Evolutionary conservation across 2,888 invertebrate species (phyloP).

Genomic region (Nemurella pictetii): DNA sequence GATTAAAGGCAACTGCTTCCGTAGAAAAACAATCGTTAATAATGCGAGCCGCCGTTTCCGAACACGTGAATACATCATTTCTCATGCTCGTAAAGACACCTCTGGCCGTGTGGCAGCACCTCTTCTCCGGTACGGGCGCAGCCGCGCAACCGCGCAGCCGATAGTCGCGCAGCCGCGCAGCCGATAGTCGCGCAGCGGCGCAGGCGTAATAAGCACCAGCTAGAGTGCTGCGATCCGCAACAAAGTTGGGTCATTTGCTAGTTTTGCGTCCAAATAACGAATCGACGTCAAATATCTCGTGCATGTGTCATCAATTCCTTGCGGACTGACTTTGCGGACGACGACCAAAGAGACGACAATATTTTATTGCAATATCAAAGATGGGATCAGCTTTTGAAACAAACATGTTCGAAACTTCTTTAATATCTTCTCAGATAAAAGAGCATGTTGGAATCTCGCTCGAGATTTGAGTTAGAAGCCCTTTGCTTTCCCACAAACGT

Average conservation of each 20-base stretch:
- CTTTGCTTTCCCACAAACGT: background rate
- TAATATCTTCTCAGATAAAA: conserved; percentile 6
- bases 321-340: background rate
- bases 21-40: conserved; percentile 4
- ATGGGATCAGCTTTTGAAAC: conserved; percentile 5
- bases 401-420: conserved; percentile 18
- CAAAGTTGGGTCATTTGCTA: background rate
- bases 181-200: background rate
- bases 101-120: background rate
- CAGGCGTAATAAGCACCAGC: background rate
- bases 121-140: background rate
- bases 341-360: background rate
- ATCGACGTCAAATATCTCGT: background rate
- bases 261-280: background rate
- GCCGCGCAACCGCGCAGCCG: background rate
- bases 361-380: conserved; percentile 15
- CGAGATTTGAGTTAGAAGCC: background rate
- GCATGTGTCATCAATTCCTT: background rate
- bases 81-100: background rate
- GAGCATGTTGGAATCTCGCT: background rate
- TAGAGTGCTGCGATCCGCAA: background rate
- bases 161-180: background rate
- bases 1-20: conserved; percentile 4
- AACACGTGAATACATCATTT: conserved; percentile 12
- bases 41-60: background rate